Base-by-base conservation (phyloP, 1,140 invertebrate species). In the Coelopa frigida region DNA sequence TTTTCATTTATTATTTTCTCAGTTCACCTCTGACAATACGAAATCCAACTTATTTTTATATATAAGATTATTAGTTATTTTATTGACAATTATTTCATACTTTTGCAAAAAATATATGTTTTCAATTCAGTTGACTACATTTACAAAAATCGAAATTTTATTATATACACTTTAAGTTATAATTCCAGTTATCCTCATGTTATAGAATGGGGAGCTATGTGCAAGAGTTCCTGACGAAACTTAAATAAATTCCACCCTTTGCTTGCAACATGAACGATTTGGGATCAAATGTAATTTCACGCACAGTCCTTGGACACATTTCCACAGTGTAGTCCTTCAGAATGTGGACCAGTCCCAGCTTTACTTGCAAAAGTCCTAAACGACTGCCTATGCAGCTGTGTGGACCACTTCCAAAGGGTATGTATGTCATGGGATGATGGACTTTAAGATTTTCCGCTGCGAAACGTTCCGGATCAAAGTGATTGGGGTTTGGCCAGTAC, bases 341-440 rank as follows among this genome's bases (percentile, higher is more conserved):
- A 12, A 80, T 72, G 4, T 73, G 70, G 18, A 74, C 72, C 24
- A 81, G 54, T 10, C 80, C 79, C 32, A 84, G 53, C 70, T 86
- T 87, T 0, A 78, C 74, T 58, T 84, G 77, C 42, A 85, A 54
- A 4, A 80, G 45, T 3, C 81, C 84, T 40, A 87, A 81, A 27
- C 82, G 72, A 63, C 61, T 62, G 56, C 74, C 77, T 40, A 79
- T 75, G 44, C 77, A 79, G 48, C 73, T 74, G 49, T 75, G 64
- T 5, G 71, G 69, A n/a, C 77, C 77, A 36, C 55, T 57, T 12
- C 70, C 68, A 59, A 71, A 72, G 1, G 70, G 68, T 41, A 70
- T 49, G 57, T 72, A 79, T 1, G 72, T 58, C 53, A 62, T 72
- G 7, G 68, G 66, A 14, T 33, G 51, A 39, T 59, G 57, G 11